Percentiles rank a stretch among this genome's conserved stretches.
Conservation (phyloP, 2,113 vertebrate genomes). For the Rhynchomys soricoides region DNA sequence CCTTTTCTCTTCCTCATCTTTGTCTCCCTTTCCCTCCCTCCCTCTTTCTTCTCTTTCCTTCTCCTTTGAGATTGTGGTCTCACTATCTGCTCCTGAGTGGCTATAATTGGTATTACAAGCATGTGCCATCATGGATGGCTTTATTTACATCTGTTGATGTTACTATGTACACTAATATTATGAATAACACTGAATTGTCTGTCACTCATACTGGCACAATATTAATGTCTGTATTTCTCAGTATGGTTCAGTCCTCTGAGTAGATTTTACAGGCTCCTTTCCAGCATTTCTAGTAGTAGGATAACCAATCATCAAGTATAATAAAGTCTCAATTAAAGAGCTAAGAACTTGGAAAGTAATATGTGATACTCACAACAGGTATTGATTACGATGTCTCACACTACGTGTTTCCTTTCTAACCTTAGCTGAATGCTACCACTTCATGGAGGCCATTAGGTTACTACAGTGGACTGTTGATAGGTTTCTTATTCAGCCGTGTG, state of each 20-base stretch:
- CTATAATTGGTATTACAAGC: neutral
- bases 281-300: neutral
- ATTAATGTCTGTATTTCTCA: constrained; percentile 27
- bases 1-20: neutral
- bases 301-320: neutral
- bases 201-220: neutral
- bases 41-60: neutral
- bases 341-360: neutral
- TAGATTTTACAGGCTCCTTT: neutral
- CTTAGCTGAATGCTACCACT: neutral
- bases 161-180: neutral
- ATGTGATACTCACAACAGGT: neutral
- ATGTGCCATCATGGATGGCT: too few species aligned
- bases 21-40: neutral
- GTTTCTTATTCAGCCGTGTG: neutral
- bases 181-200: neutral
- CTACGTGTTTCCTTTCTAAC: neutral
- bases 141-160: neutral
- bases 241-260: neutral
- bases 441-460: neutral
- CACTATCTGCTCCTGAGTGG: neutral
- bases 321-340: constrained; percentile 11
- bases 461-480: neutral
- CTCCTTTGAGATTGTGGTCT: neutral
- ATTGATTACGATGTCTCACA: neutral